These are phyloP conservation scores for Semotilus atromaculatus DNA, from an alignment of 2,797 vertebrate genomes.

Conservation along the genomic window DNA sequence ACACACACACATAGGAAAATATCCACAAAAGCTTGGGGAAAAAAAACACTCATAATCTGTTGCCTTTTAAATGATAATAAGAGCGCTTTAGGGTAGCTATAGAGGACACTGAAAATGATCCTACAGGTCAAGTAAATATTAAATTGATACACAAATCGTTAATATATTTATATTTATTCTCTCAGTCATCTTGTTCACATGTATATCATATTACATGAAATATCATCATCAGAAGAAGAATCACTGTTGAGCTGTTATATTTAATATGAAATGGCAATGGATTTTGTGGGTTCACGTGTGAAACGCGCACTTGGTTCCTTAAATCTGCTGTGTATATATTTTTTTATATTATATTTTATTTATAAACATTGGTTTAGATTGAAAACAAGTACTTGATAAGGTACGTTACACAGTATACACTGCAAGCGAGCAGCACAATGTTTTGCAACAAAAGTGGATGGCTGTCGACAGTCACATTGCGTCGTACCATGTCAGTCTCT, in stretches of 20 bases:
- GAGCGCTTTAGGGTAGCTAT: conserved; percentile 3
- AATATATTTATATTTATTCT: conserved; percentile 48
- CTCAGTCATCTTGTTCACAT: conserved; percentile 6
- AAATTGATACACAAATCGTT: background rate
- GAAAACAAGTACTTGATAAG: conserved; percentile 11
- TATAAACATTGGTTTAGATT: conserved; percentile 21
- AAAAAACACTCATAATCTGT: conserved; percentile 13
- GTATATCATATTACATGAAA: background rate
- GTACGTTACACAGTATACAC: conserved; percentile 1
- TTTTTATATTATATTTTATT: conserved; percentile 21
- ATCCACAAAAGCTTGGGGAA: background rate
- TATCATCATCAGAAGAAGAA: background rate
- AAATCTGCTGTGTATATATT: conserved; percentile 24
- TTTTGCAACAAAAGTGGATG: background rate
- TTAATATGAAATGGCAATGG: conserved; percentile 7
- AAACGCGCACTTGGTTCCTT: background rate
- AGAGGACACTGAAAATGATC: conserved; percentile 31
- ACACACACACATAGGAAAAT: conserved; percentile 1
- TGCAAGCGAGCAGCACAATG: background rate
- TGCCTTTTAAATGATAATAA: conserved; percentile 40
- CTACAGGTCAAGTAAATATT: conserved; percentile 42
- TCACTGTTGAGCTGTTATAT: background rate
- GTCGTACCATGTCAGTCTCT: background rate
- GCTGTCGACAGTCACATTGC: background rate
- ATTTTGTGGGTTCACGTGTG: background rate